These are phyloP conservation scores for Nematostella vectensis DNA, from an alignment of 92 coral and sea anemone species.

Conservation along the genomic window DNA sequence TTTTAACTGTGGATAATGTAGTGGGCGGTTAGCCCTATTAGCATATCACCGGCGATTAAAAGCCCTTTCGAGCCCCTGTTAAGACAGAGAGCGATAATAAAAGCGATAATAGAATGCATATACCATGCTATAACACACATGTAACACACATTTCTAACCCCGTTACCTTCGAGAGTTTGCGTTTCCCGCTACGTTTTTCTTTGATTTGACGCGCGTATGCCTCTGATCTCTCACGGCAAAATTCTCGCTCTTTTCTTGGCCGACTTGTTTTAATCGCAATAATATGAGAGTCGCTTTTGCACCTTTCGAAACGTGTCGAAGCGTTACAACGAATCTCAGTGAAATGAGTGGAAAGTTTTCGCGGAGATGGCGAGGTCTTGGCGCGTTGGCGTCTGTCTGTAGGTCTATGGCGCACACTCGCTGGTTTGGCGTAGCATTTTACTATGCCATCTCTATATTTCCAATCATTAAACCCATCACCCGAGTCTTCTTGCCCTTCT, in stretches of 20 bases:
- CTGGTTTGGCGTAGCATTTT: background rate
- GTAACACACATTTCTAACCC: too few species aligned
- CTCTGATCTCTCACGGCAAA: background rate
- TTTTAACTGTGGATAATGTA: too few species aligned
- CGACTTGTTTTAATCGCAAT: background rate
- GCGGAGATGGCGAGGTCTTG: constrained; percentile 7
- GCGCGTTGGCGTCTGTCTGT: background rate
- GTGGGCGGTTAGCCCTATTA: too few species aligned
- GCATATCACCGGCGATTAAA: too few species aligned
- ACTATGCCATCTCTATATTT: background rate
- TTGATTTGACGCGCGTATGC: background rate
- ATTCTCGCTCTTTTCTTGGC: background rate
- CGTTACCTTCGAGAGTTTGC: background rate
- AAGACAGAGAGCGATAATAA: too few species aligned
- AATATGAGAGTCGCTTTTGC: constrained; percentile 24
- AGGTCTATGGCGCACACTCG: background rate
- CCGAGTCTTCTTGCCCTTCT: background rate
- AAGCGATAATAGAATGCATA: too few species aligned
- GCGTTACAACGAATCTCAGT: background rate
- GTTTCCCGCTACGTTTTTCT: background rate
- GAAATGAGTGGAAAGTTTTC: constrained; percentile 9
- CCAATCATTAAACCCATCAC: background rate
- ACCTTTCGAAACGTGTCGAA: constrained; percentile 3
- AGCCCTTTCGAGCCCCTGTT: too few species aligned
- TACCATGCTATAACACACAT: too few species aligned